These are phyloP conservation scores for Rhaphigaster nebulosa DNA, from an alignment of 2,888 invertebrate species.

Conservation along the genomic window DNA sequence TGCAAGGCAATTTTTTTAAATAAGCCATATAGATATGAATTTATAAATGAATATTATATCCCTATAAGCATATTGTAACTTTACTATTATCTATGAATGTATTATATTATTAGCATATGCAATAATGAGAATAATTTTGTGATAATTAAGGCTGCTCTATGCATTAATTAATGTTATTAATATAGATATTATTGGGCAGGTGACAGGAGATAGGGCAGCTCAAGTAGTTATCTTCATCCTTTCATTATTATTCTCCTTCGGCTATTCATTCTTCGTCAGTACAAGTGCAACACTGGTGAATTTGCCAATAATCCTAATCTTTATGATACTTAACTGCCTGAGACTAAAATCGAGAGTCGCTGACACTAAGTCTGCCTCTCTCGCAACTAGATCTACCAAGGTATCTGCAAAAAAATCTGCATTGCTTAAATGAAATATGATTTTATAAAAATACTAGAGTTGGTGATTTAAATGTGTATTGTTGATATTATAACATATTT, in stretches of 20 bases:
- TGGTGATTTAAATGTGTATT: not conserved
- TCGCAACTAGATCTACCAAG: not conserved
- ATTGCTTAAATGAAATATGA: no score
- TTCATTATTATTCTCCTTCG: not conserved
- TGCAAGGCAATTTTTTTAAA: no score
- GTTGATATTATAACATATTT: not conserved
- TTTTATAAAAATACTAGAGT: no score
- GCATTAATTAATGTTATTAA: not conserved
- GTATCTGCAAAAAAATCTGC: no score
- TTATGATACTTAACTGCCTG: not conserved
- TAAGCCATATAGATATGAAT: no score
- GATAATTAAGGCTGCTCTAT: not conserved
- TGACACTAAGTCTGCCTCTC: not conserved
- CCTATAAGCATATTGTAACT: no score
- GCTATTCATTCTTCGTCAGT: conserved; percentile 2
- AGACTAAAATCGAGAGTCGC: not conserved
- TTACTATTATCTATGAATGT: no score
- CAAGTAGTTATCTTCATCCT: conserved; percentile 34
- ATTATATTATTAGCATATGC: no score
- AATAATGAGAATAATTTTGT: not conserved
- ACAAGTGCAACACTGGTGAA: not conserved
- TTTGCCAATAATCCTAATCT: not conserved
- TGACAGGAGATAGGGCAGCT: conserved; percentile 23
- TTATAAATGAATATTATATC: no score
- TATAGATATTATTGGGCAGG: not conserved